A percentile compares a stretch with the other conserved stretches of the same genome.
Conservation (phyloP, 2,797 vertebrate genomes). For the Balearica regulorum region DNA sequence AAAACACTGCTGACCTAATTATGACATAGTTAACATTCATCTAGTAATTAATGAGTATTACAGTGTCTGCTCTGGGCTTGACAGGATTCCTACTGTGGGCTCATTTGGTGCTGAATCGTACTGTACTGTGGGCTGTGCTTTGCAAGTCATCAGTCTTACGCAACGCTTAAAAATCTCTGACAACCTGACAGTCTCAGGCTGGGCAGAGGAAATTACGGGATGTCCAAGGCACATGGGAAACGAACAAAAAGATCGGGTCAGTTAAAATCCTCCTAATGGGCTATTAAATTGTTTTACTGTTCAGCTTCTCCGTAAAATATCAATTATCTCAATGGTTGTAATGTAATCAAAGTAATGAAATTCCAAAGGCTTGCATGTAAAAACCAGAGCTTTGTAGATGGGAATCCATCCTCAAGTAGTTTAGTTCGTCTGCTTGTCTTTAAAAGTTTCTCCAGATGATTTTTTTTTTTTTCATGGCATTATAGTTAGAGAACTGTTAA, state of each 20-base stretch:
- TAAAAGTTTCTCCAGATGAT: slow-evolving; percentile 33
- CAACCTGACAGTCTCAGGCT: not conserved
- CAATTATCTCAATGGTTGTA: slow-evolving; percentile 53
- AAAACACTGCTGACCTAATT: slow-evolving; percentile 22
- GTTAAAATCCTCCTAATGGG: slow-evolving; percentile 35
- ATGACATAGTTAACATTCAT: slow-evolving; percentile 24
- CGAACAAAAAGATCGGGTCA: not conserved
- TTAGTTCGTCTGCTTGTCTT: slow-evolving; percentile 6
- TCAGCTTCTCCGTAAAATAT: slow-evolving; percentile 60
- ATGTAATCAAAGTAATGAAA: slow-evolving; percentile 56
- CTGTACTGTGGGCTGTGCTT: not conserved
- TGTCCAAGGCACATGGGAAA: slow-evolving; percentile 1
- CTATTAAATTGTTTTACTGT: slow-evolving; percentile 54
- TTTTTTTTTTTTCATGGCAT: not conserved
- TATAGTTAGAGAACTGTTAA: not conserved
- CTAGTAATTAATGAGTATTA: slow-evolving; percentile 26
- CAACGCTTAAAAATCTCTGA: not conserved
- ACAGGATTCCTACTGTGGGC: slow-evolving; percentile 7
- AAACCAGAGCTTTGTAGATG: slow-evolving; percentile 10
- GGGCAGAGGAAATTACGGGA: not conserved
- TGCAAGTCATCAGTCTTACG: not conserved
- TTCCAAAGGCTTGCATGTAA: slow-evolving; percentile 44
- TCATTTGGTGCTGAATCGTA: not conserved
- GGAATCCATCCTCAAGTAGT: slow-evolving; percentile 5
- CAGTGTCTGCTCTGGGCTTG: not conserved